A percentile compares a stretch with the other conserved stretches of the same genome.
Evolutionary conservation across 2,888 invertebrate genomes (phyloP).

Genomic region (Chymomyza fuscimana): DNA sequence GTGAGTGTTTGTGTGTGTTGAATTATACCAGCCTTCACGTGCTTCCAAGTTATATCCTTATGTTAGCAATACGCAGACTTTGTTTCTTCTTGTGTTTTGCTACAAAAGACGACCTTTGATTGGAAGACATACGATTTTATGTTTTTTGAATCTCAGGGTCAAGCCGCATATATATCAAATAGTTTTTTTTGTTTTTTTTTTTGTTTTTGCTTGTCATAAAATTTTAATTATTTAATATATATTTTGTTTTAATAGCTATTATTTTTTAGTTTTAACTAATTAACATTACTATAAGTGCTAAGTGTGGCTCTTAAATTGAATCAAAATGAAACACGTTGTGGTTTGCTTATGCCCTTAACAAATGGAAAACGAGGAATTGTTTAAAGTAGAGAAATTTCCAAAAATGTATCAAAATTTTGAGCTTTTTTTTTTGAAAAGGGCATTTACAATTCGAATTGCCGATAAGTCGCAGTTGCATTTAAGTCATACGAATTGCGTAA

Average conservation of each 20-base stretch:
- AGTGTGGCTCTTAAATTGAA: constrained; percentile 54
- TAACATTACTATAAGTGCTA: constrained; percentile 57
- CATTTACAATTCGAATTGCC: constrained; percentile 5
- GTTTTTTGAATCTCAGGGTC: constrained; percentile 79
- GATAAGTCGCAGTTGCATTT: background rate
- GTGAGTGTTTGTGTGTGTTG: constrained; percentile 10
- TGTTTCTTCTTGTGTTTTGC: constrained; percentile 72
- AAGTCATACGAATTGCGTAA: background rate
- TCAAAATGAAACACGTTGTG: constrained; percentile 63
- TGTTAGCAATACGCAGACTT: constrained; percentile 73
- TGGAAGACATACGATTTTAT: constrained; percentile 81
- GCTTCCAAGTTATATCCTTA: constrained; percentile 14
- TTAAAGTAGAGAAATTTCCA: background rate
- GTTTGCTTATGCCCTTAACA: constrained; percentile 39
- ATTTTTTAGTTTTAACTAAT: constrained; percentile 61
- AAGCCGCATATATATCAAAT: constrained; percentile 76
- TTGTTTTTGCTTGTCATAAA: constrained; percentile 33
- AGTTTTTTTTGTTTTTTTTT: constrained; percentile 40
- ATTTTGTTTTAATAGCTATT: constrained; percentile 59
- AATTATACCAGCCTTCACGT: constrained; percentile 2
- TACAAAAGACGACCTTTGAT: constrained; percentile 79
- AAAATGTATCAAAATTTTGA: no score
- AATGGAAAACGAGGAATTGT: background rate
- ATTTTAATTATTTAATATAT: constrained; percentile 33
- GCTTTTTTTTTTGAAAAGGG: constrained; percentile 34